Evolutionary conservation across 2,797 vertebrate species (phyloP).

Genomic region (Muscicapa striata): DNA sequence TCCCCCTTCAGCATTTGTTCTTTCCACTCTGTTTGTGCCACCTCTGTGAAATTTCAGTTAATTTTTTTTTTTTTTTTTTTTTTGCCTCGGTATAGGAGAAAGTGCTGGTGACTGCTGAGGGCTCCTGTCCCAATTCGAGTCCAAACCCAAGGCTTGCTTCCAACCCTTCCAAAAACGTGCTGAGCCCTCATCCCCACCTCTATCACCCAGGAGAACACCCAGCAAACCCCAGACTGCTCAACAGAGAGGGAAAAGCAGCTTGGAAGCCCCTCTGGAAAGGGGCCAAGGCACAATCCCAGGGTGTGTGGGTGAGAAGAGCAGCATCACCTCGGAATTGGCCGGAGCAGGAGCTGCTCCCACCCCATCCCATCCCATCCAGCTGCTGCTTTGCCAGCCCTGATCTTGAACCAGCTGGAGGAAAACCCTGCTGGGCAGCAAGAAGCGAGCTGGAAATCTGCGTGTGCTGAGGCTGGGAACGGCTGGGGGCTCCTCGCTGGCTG

Average conservation of each 20-base stretch:
- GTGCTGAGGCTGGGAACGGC: not conserved
- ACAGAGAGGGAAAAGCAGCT: not conserved
- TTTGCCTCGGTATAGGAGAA: not conserved
- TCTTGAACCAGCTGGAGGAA: not conserved
- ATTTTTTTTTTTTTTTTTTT: not conserved
- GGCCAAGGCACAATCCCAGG: not conserved
- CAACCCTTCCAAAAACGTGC: not conserved
- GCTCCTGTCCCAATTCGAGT: not conserved
- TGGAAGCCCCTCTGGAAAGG: conserved; percentile 20
- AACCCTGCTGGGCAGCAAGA: conserved; percentile 19
- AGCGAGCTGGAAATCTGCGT: not conserved
- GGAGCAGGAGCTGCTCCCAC: not conserved
- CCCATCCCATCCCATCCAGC: not conserved
- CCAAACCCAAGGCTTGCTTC: not conserved
- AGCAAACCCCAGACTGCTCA: conserved; percentile 5
- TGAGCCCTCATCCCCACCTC: not conserved
- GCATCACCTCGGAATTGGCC: not conserved
- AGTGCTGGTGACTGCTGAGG: not conserved
- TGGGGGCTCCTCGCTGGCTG: conserved; percentile 8
- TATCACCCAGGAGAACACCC: fast-evolving
- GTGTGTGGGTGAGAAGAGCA: not conserved
- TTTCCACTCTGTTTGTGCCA: conserved; percentile 27
- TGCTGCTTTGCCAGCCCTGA: not conserved
- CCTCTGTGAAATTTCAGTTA: not conserved
- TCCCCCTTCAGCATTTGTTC: conserved; percentile 42